A percentile compares a stretch with the other conserved stretches of the same genome.
phyloP scores from a whole-genome alignment of 2,113 vertebrate genomes.

The Alouatta palliata region DNA sequence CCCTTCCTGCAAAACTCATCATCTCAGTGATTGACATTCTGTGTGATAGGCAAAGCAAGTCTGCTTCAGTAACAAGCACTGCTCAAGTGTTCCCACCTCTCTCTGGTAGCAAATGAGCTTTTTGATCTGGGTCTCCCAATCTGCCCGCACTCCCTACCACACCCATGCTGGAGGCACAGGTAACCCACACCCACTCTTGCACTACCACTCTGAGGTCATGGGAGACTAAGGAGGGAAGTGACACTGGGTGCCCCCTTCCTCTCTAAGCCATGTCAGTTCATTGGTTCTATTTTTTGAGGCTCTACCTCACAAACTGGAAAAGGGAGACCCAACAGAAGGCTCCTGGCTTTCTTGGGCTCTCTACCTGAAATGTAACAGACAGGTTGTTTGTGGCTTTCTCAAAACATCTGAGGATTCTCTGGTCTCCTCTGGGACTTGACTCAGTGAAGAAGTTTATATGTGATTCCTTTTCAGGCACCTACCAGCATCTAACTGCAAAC shows the following conservation, averaged over 20 bases:
- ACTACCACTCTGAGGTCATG: not conserved
- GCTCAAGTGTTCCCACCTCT: not conserved
- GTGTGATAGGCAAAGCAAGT: not conserved
- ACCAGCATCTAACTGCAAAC: not conserved
- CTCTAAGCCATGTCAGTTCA: rapidly evolving
- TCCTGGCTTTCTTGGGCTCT: not conserved
- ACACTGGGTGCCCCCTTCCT: not conserved
- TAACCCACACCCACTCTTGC: not conserved
- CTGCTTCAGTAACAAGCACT: not conserved
- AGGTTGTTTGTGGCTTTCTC: not conserved
- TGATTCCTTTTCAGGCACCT: not conserved
- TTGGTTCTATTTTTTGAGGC: not conserved
- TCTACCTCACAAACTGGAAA: not conserved
- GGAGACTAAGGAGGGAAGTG: not conserved
- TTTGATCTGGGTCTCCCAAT: not conserved
- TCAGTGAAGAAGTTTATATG: not conserved
- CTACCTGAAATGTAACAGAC: not conserved
- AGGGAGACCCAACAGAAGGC: too few species aligned
- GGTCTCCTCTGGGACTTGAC: not conserved
- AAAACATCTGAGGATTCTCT: not conserved
- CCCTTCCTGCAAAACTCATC: not conserved
- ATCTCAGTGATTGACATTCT: not conserved
- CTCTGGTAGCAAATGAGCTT: not conserved
- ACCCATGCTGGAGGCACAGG: not conserved
- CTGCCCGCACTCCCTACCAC: rapidly evolving